Evolutionary conservation across 2,113 vertebrate genomes (phyloP), one percentile per base, ranked within the genome.

Genomic region (Piprites chloris): DNA sequence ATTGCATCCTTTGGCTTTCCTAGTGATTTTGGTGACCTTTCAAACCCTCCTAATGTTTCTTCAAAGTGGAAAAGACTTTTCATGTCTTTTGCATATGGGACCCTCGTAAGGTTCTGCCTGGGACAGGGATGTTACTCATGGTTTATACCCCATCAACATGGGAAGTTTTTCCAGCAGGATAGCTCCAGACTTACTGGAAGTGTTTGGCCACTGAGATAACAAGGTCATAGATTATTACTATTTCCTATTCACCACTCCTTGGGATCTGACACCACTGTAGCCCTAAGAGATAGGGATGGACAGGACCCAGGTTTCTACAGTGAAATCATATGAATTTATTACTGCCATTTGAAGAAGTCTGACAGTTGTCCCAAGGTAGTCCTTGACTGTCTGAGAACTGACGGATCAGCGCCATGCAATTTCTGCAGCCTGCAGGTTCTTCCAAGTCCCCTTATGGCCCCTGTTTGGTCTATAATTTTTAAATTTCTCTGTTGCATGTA

Each of bases 401-500:
- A 44, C n/a, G 9, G 47, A 53, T 58, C 75, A 91, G 61, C 0
- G 0, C 28, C 7, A 3, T 20, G 35, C 42, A 49, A 68, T 72
- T 93, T 85, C 74, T 93, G 78, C 35, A 94, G 62, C 55, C 22
- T 16, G 4, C 44, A 93, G 33, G n/a, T 37, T 72, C 82, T 82
- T 30, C 56, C 10, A 35, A 85, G 52, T 85, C 42, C 71, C 65
- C 79, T 77, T 68, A 63, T 0, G 11, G 85, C 86, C 89, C 82
- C 90, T 88, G 82, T 95, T 91, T 80, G 71, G 55, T 90, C 87
- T 94, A 77, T 85, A 93, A 65, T 87, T 92, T 93, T 84, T 46
- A 87, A 76, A 94, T 92, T 97, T 96, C 87, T 96, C 91, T 89
- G 73, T 90, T 96, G 95, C 89, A 85, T 82, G 87, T 73, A 94